phyloP scores from a whole-genome alignment of 92 coral and sea anemone genomes.

The Porites cylindrica region DNA sequence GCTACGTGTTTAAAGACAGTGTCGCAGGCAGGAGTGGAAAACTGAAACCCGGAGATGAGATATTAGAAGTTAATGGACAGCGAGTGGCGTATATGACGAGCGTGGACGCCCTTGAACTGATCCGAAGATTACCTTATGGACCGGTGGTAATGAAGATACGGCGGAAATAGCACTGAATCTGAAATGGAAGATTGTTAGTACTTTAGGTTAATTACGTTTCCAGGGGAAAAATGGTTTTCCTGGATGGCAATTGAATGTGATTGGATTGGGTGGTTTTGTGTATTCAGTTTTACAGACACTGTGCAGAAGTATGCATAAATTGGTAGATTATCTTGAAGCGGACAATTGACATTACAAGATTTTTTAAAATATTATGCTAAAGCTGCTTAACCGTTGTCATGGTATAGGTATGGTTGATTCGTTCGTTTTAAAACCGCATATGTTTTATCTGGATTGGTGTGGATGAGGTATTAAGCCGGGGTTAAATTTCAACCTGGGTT shows the following conservation, averaged over 20 bases:
- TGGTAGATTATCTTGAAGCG: neutral
- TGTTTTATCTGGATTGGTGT: no score
- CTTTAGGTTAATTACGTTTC: neutral
- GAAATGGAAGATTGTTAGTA: no score
- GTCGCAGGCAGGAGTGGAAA: conserved; percentile 77
- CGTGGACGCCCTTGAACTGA: conserved; percentile 89
- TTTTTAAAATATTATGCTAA: neutral
- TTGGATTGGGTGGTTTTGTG: neutral
- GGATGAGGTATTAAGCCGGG: no score
- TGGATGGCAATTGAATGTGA: neutral
- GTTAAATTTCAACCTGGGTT: no score
- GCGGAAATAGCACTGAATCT: conserved; percentile 43
- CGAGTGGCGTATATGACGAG: conserved; percentile 85
- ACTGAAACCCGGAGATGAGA: conserved; percentile 90
- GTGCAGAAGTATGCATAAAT: neutral
- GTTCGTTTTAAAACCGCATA: no score
- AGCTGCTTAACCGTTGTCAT: no score
- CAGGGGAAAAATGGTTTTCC: neutral
- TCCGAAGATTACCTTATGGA: conserved; percentile 89
- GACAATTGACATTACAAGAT: neutral
- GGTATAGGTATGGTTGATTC: no score
- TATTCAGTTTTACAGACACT: neutral
- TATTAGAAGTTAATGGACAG: conserved; percentile 94
- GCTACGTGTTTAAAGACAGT: conserved; percentile 85
- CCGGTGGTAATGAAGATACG: conserved; percentile 84